phyloP scores from a whole-genome alignment of 2,113 vertebrate species.

The Odontophorus gujanensis region DNA sequence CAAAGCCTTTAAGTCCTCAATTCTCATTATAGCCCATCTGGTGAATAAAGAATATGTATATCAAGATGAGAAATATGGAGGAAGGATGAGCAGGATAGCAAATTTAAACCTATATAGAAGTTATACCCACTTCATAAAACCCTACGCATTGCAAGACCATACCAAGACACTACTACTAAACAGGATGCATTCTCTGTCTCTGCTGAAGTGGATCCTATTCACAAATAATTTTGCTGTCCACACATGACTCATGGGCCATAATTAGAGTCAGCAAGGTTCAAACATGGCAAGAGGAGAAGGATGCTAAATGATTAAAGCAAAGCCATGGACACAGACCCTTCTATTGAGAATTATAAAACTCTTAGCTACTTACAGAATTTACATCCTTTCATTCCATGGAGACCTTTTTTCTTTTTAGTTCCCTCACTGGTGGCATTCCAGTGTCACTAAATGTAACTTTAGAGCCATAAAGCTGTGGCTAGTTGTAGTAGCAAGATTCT shows the following conservation, averaged over 20 bases:
- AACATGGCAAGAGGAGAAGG: neutral
- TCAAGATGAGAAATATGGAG: neutral
- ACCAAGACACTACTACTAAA: neutral
- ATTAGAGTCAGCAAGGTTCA: neutral
- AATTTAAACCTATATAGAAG: neutral
- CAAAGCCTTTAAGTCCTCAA: neutral
- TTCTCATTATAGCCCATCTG: neutral
- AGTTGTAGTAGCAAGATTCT: neutral
- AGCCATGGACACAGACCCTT: neutral
- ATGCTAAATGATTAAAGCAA: neutral
- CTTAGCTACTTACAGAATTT: neutral
- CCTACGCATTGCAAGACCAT: neutral
- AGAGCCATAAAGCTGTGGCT: neutral
- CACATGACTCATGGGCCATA: neutral
- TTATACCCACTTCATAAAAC: neutral
- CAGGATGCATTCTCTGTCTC: neutral
- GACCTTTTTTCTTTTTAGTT: neutral
- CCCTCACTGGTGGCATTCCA: neutral
- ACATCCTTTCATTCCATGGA: neutral
- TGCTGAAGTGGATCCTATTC: neutral
- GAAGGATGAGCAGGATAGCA: neutral
- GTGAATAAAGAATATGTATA: neutral
- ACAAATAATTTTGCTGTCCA: neutral
- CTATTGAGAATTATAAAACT: neutral
- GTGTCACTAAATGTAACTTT: constrained; percentile 14